Conservation (phyloP, 2,113 vertebrate genomes). For the Cairina moschata region DNA sequence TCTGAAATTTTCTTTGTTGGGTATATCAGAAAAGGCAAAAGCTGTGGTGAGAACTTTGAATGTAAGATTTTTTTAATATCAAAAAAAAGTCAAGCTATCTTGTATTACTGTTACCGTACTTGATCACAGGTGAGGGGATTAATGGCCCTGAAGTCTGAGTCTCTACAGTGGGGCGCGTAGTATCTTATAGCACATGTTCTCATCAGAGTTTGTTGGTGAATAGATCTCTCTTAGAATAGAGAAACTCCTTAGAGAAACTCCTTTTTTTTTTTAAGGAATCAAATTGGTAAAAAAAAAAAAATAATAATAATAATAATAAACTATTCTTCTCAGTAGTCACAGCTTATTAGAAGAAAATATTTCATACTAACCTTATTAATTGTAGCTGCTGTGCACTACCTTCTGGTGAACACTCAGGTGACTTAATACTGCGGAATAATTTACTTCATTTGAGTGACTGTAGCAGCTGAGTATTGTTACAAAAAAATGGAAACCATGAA, state of each 20-base stretch:
- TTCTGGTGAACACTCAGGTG: neutral
- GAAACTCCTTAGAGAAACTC: neutral
- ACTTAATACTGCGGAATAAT: neutral
- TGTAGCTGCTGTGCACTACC: neutral
- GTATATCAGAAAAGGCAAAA: neutral
- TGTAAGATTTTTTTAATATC: neutral
- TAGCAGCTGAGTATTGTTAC: neutral
- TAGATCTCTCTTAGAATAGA: neutral
- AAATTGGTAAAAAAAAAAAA: neutral
- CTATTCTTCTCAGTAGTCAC: neutral
- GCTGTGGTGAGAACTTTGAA: neutral
- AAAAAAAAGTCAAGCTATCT: neutral
- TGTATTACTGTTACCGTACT: neutral
- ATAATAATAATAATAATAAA: no score
- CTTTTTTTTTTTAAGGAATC: neutral
- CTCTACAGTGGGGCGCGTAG: neutral
- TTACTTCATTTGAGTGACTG: neutral
- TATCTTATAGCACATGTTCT: neutral
- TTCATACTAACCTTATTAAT: neutral
- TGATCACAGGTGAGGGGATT: neutral
- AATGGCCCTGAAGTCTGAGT: neutral
- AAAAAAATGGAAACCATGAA: neutral
- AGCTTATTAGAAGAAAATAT: neutral
- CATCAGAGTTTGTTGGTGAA: neutral
- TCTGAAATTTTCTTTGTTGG: neutral